Evolutionary conservation across 2,888 invertebrate genomes (phyloP), one percentile per base, ranked within the genome.

Genomic region (Ornithoptera priamus): DNA sequence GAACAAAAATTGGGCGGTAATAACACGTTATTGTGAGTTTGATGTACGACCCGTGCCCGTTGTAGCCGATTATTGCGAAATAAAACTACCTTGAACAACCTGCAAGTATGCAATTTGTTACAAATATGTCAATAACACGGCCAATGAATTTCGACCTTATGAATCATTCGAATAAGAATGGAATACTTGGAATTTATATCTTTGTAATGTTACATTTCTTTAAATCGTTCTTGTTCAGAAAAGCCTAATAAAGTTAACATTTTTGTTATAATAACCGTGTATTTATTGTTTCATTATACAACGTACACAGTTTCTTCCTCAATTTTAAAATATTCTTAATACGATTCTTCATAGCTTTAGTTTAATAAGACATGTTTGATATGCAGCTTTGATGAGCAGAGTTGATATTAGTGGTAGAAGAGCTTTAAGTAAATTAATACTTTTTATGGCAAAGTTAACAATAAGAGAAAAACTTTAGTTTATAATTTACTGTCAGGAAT

Each of bases 111-210:
- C 58, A 69, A 62, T 66, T 69, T 62, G 62, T 62, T 69, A 69
- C 65, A 69, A 66, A 69, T 69, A 69, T 69, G 57, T 66, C 69
- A 69, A 69, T 65, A 65, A 66, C 62, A 66, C 62, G 58, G 58
- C 46, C 65, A 69, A 62, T 65, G 62, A 62, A 62, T 62, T 62
- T 66, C 65, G 69, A 65, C 65, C 69, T 58, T 69, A 66, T 65
- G 65, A 69, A 6, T 69, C 65, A 69, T 62, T 57, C 58, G 58
- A 36, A 62, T 57, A 65, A 69, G 58, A 68, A 63, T 60, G 46
- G 58, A 62, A 65, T 62, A 69, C 30, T 65, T 65, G 42, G 60
- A 65, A 65, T 56, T 57, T 24, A 22, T 36, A 17, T 17, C 42
- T 20, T 64, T 22, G 42, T 22, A 17, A 22, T 65, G 58, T 65